phyloP scores from a whole-genome alignment of 2,797 vertebrate species.

The Capromys pilorides region DNA sequence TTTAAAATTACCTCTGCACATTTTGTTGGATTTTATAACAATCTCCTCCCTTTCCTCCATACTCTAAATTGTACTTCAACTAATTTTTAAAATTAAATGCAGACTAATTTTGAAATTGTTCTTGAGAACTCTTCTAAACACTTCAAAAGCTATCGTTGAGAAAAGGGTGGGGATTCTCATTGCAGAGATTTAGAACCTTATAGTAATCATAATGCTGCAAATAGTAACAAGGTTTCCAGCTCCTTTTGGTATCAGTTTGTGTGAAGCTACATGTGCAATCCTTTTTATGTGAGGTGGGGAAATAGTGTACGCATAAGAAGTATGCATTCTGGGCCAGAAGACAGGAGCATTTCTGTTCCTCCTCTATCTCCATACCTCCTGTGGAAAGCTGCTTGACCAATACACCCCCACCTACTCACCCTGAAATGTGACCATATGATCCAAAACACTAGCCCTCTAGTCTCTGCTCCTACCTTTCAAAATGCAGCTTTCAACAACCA shows the following conservation, averaged over 20 bases:
- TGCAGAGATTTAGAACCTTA: neutral
- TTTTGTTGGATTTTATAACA: conserved; percentile 13
- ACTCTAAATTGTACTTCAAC: neutral
- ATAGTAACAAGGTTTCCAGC: neutral
- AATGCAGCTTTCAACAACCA: neutral
- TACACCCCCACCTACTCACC: neutral
- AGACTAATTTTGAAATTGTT: neutral
- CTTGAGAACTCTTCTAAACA: neutral
- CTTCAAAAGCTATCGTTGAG: neutral
- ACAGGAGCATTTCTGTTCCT: neutral
- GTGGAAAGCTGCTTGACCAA: neutral
- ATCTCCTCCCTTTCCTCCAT: neutral
- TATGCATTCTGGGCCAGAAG: neutral
- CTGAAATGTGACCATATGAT: neutral
- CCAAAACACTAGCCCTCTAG: neutral
- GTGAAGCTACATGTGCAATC: neutral
- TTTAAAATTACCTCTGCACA: neutral
- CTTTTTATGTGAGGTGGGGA: neutral
- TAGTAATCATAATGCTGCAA: too few species aligned
- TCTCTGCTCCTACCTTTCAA: neutral
- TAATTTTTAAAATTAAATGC: conserved; percentile 16
- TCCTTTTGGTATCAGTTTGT: neutral
- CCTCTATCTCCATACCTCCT: neutral
- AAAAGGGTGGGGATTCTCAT: neutral
- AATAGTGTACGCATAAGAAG: neutral